Evolutionary conservation across 2,888 invertebrate genomes (phyloP).

Genomic region (Uloborus plumipes): DNA sequence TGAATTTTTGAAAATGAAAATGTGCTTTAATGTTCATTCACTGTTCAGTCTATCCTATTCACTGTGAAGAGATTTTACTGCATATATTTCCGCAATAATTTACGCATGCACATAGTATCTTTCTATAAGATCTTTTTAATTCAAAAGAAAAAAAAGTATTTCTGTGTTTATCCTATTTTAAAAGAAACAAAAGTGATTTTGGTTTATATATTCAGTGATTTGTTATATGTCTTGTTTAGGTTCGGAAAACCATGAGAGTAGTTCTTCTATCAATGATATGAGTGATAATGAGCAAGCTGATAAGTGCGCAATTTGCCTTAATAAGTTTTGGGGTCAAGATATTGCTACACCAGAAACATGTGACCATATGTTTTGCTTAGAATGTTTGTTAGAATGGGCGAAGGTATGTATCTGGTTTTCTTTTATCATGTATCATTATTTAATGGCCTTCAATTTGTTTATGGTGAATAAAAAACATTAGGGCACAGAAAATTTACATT

Average conservation of each 20-base stretch:
- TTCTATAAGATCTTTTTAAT: no score
- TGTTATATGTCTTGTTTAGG: conserved; percentile 3
- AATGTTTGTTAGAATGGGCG: conserved; percentile 94
- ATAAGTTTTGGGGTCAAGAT: conserved; percentile 81
- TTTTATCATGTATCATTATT: not conserved
- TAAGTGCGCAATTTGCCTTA: conserved; percentile 91
- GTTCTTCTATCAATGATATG: conserved; percentile 18
- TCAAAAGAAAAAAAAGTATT: no score
- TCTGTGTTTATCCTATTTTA: not conserved
- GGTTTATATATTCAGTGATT: not conserved
- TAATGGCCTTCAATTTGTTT: conserved; percentile 48
- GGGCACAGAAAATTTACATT: no score
- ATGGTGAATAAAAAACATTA: conserved; percentile 75
- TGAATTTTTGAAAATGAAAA: no score
- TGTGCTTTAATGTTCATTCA: no score
- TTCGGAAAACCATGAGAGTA: conserved; percentile 8
- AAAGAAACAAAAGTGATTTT: not conserved
- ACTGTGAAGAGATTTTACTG: no score
- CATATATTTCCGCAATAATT: no score
- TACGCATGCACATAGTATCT: no score
- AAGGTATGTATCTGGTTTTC: conserved; percentile 73
- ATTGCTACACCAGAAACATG: conserved; percentile 89
- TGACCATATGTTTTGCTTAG: conserved; percentile 89
- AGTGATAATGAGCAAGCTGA: conserved; percentile 78
- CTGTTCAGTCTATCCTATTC: no score